These are phyloP conservation scores for Diploptera punctata DNA, from an alignment of 2,888 invertebrate species.

Conservation along the genomic window DNA sequence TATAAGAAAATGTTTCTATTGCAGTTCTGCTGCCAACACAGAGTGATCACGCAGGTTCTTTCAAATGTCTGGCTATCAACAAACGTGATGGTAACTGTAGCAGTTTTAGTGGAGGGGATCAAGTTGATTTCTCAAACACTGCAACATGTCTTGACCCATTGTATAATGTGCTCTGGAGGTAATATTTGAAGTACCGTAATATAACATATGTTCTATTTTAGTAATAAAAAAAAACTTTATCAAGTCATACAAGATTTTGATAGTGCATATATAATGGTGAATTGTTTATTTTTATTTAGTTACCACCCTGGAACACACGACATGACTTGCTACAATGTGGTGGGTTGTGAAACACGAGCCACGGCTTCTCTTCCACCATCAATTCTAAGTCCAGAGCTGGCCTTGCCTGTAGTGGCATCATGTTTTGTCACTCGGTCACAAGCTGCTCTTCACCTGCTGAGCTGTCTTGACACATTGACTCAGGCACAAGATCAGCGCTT, in stretches of 20 bases:
- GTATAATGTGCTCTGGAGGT: constrained; percentile 95
- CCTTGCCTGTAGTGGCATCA: constrained; percentile 74
- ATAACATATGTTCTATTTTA: too few relatives aligned
- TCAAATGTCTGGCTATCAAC: constrained; percentile 89
- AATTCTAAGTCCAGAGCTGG: constrained; percentile 77
- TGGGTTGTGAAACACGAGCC: constrained; percentile 72
- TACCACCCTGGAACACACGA: constrained; percentile 64
- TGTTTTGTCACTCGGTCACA: constrained; percentile 82
- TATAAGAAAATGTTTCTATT: constrained; percentile 49
- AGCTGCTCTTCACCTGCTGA: constrained; percentile 88
- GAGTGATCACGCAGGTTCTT: constrained; percentile 73
- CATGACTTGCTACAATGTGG: constrained; percentile 82
- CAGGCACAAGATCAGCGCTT: constrained; percentile 75
- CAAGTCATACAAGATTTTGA: too few relatives aligned
- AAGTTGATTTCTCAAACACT: constrained; percentile 82
- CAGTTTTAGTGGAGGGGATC: constrained; percentile 81
- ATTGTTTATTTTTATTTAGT: constrained; percentile 45
- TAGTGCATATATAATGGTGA: too few relatives aligned
- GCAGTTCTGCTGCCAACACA: constrained; percentile 83
- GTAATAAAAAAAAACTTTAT: too few relatives aligned
- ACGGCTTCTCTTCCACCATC: constrained; percentile 30
- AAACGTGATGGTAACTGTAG: constrained; percentile 88
- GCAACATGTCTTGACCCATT: constrained; percentile 87
- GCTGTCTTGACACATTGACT: constrained; percentile 88
- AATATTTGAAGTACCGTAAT: too few relatives aligned